These are phyloP conservation scores for Crenichthys baileyi DNA, from an alignment of 2,797 vertebrate species.

Conservation along the genomic window DNA sequence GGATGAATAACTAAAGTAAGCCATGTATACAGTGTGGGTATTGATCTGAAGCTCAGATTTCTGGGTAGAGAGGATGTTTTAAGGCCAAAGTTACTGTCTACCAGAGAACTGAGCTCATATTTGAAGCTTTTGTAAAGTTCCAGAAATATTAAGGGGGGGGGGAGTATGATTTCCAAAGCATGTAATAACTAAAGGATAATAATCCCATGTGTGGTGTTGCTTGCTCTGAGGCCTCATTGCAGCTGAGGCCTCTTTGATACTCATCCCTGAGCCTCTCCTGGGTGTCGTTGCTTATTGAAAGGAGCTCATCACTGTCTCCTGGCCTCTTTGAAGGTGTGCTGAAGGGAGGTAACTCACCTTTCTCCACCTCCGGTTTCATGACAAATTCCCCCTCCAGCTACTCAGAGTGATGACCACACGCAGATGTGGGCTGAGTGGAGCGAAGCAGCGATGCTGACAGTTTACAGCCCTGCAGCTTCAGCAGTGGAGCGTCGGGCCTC, in stretches of 20 bases:
- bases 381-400: conserved; percentile 30
- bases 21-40: conserved; percentile 16
- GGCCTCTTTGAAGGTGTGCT: conserved; percentile 39
- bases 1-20: conserved; percentile 29
- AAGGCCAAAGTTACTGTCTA: conserved; percentile 32
- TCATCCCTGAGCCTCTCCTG: conserved; percentile 28
- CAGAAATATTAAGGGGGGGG: conserved; percentile 43
- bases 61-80: conserved; percentile 42
- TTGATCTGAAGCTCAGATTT: conserved; percentile 52
- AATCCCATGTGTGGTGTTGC: conserved; percentile 1
- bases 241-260: conserved; percentile 33
- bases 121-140: conserved; percentile 31
- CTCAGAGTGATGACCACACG: conserved; percentile 39
- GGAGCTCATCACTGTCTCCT: conserved; percentile 46
- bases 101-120: conserved; percentile 37
- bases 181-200: conserved; percentile 34
- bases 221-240: conserved; percentile 26
- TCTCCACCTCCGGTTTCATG: conserved; percentile 38
- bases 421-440: conserved; percentile 14
- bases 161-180: conserved; percentile 42
- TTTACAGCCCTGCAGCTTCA: conserved; percentile 33
- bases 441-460: conserved; percentile 35
- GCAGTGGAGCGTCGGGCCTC: conserved; percentile 12
- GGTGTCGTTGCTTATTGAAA: conserved; percentile 39
- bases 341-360: conserved; percentile 32